Percentiles rank a stretch among this genome's conserved stretches.
Conservation (phyloP, 2,113 vertebrate species). For the Eolophus roseicapilla region DNA sequence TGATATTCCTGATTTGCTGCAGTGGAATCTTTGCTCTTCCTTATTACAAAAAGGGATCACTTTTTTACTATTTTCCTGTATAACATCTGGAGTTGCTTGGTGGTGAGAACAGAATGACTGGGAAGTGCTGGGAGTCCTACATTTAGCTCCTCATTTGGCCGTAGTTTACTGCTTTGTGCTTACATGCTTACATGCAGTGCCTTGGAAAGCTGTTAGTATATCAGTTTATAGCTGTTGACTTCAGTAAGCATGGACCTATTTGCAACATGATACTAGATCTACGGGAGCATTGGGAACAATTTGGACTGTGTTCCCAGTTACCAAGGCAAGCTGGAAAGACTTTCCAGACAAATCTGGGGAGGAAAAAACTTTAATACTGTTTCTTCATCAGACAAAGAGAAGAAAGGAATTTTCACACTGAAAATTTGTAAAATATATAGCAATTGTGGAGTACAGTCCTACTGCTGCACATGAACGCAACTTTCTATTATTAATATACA, state of each 20-base stretch:
- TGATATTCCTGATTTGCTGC: background rate
- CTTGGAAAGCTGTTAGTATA: background rate
- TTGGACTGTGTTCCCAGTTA: background rate
- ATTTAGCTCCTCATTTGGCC: background rate
- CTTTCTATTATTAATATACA: background rate
- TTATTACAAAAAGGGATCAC: background rate
- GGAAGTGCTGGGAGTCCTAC: background rate
- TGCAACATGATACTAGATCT: background rate
- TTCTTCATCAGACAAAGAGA: background rate
- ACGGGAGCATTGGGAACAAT: background rate
- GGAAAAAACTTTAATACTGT: background rate
- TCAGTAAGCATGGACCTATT: background rate
- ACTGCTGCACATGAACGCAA: background rate
- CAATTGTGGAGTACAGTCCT: background rate
- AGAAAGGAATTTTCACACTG: background rate
- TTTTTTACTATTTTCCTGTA: background rate
- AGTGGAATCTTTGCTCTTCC: background rate
- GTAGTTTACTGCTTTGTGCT: background rate
- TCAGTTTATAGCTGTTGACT: background rate
- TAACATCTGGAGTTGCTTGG: background rate
- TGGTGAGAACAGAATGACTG: background rate
- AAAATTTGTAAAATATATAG: background rate
- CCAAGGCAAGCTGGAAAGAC: conserved; percentile 10
- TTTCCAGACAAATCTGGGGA: background rate
- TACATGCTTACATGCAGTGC: background rate